A percentile compares a stretch with the other conserved stretches of the same genome.
phyloP scores from a whole-genome alignment of 2,797 vertebrate genomes.

The Ctenosaura bakeri region DNA sequence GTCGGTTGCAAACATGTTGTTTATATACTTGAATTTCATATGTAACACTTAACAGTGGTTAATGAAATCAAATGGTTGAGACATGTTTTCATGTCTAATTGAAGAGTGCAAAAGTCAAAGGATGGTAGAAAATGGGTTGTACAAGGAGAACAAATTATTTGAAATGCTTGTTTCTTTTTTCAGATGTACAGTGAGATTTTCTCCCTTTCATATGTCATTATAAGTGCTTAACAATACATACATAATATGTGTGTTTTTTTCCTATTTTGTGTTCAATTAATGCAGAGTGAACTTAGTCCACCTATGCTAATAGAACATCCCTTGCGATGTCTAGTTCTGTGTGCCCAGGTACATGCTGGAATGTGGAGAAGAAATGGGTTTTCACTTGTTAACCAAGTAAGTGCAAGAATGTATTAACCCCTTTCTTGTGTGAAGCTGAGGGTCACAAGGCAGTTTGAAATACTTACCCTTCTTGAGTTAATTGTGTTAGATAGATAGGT shows the following conservation, averaged over 20 bases:
- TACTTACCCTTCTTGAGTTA: background rate
- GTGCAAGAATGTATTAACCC: background rate
- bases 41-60: background rate
- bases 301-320: slow-evolving; percentile 96
- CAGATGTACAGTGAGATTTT: background rate
- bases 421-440: background rate
- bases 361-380: slow-evolving; percentile 99
- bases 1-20: background rate
- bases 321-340: slow-evolving; percentile 93
- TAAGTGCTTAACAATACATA: slow-evolving; percentile 1
- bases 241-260: slow-evolving; percentile 18
- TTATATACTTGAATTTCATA: background rate
- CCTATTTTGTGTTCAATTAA: slow-evolving; percentile 53
- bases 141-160: background rate
- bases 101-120: background rate
- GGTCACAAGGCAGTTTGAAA: background rate
- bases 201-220: slow-evolving; percentile 24
- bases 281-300: slow-evolving; percentile 94
- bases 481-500: background rate
- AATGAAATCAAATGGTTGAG: background rate
- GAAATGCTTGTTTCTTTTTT: background rate
- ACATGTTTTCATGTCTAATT: background rate
- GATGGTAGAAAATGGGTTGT: background rate
- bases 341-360: slow-evolving; percentile 97
- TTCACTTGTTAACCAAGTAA: slow-evolving; percentile 96